These are phyloP conservation scores for Lordiphosa mommai DNA, from an alignment of 1,140 invertebrate genomes.

Conservation along the genomic window DNA sequence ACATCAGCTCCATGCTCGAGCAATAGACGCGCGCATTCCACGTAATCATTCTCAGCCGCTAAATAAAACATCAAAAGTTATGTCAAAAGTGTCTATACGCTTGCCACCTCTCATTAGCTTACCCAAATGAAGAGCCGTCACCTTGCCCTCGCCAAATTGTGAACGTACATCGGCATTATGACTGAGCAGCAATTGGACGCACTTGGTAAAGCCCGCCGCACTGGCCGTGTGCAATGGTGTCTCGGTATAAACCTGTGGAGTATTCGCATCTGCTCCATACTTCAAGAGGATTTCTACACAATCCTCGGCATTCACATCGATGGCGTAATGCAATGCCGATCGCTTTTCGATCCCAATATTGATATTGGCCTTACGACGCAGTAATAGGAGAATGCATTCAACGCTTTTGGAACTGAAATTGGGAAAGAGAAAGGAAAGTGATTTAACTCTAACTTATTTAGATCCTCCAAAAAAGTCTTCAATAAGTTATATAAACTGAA, in stretches of 20 bases:
- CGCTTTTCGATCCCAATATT: constrained; percentile 86
- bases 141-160: constrained; percentile 84
- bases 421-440: background rate
- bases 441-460: too few species aligned
- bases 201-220: constrained; percentile 84
- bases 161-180: constrained; percentile 89
- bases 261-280: constrained; percentile 87
- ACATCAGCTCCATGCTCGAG: constrained; percentile 86
- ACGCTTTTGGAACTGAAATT: constrained; percentile 80
- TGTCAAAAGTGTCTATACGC: background rate
- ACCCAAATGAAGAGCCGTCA: constrained; percentile 89
- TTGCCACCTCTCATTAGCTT: background rate
- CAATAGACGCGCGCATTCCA: constrained; percentile 85
- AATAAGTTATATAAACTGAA: too few species aligned
- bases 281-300: constrained; percentile 86
- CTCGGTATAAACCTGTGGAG: constrained; percentile 90
- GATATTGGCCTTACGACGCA: constrained; percentile 85
- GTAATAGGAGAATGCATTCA: constrained; percentile 82
- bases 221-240: constrained; percentile 91
- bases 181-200: constrained; percentile 85
- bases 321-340: constrained; percentile 87
- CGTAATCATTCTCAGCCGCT: constrained; percentile 89
- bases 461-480: too few species aligned
- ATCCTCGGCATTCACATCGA: constrained; percentile 84
- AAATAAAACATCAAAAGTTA: background rate